Evolutionary conservation across 2,888 invertebrate genomes (phyloP).

Genomic region (Hyles lineata): DNA sequence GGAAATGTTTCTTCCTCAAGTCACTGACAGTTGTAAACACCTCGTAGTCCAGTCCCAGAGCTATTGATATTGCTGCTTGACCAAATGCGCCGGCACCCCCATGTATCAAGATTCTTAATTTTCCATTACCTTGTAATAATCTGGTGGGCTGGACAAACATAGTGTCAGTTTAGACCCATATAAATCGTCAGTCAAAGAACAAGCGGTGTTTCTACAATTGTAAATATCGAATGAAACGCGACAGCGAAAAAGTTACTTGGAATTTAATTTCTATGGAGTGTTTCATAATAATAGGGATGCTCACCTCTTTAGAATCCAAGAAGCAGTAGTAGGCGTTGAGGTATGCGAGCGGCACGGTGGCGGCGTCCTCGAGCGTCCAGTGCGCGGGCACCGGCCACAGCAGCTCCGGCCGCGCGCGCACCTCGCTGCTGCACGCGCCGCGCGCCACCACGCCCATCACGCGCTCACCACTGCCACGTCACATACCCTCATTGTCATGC

Average conservation of each 20-base stretch:
- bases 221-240: no score
- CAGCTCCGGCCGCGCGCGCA: conserved; percentile 77
- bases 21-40: conserved; percentile 70
- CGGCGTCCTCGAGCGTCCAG: conserved; percentile 90
- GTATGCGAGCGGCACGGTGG: conserved; percentile 91
- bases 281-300: no score
- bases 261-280: no score
- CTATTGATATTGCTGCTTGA: conserved; percentile 65
- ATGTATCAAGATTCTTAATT: conserved; percentile 39
- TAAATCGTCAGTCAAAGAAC: no score
- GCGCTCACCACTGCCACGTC: conserved; percentile 65
- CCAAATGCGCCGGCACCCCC: conserved; percentile 65
- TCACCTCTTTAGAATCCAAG: conserved; percentile 48
- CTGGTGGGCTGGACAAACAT: not conserved
- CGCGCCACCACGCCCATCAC: conserved; percentile 86
- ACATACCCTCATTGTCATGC: no score
- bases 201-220: no score
- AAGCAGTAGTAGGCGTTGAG: conserved; percentile 78
- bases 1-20: conserved; percentile 61
- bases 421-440: conserved; percentile 82
- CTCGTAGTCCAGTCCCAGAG: conserved; percentile 56
- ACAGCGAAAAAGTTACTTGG: no score
- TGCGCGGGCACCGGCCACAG: conserved; percentile 88
- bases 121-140: not conserved
- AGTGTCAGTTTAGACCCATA: no score